Percentiles rank a stretch among this genome's conserved stretches.
Conservation (phyloP, 2,888 invertebrate genomes). For the Leucophora obtusa region DNA sequence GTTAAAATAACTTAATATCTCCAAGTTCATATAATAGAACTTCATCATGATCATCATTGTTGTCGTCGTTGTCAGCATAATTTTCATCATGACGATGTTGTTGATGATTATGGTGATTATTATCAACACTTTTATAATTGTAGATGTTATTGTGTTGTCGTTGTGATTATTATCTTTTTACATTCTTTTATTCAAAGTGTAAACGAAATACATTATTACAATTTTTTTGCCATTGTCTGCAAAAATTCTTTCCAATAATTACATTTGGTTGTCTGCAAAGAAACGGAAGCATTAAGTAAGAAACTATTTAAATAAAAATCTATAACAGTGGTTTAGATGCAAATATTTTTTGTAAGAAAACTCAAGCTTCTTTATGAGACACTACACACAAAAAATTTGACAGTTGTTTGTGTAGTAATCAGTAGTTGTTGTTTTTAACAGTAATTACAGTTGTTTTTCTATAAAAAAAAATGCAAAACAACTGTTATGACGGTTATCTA, state of each 20-base stretch:
- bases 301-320: conserved; percentile 8
- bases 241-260: conserved; percentile 59
- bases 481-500: no score
- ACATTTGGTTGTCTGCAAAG: conserved; percentile 59
- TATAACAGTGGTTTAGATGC: background rate
- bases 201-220: conserved; percentile 31
- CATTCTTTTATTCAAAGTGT: conserved; percentile 51
- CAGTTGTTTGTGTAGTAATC: no score
- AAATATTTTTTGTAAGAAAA: background rate
- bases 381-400: no score
- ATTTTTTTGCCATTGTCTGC: conserved; percentile 56
- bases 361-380: no score
- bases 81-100: conserved; percentile 20
- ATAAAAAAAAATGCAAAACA: no score
- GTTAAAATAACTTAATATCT: conserved; percentile 49
- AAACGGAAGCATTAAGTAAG: conserved; percentile 53
- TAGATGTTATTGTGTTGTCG: conserved; percentile 34
- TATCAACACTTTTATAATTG: conserved; percentile 36
- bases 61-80: conserved; percentile 27
- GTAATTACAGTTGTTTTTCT: no score
- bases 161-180: conserved; percentile 51
- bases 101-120: conserved; percentile 37
- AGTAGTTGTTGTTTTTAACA: no score
- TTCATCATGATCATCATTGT: conserved; percentile 17
- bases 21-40: conserved; percentile 41